Evolutionary conservation across 2,888 invertebrate genomes (phyloP).

Genomic region (Euplexia lucipara): DNA sequence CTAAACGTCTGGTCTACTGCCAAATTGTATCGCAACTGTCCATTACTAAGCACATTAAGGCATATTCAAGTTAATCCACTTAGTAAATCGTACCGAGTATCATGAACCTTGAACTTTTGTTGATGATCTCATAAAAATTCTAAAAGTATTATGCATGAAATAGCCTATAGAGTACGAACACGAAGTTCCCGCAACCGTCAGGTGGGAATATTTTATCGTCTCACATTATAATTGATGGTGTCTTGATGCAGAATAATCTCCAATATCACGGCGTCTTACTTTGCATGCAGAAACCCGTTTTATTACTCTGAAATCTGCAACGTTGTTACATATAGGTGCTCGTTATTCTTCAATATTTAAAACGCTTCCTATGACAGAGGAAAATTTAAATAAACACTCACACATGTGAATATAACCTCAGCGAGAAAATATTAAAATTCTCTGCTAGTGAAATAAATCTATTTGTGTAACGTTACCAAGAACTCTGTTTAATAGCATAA

Average conservation of each 20-base stretch:
- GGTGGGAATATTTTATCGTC: slow-evolving; percentile 69
- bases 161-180: slow-evolving; percentile 50
- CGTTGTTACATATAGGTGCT: neutral
- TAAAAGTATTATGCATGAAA: slow-evolving; percentile 58
- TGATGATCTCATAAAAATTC: slow-evolving; percentile 63
- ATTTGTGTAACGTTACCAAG: slow-evolving; percentile 58
- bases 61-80: slow-evolving; percentile 57
- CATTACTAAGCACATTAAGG: slow-evolving; percentile 61
- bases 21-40: slow-evolving; percentile 66
- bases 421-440: neutral
- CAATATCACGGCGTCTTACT: slow-evolving; percentile 82
- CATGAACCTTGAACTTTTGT: slow-evolving; percentile 63
- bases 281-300: slow-evolving; percentile 59
- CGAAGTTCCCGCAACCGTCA: slow-evolving; percentile 64
- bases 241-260: slow-evolving; percentile 78
- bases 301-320: slow-evolving; percentile 31
- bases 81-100: slow-evolving; percentile 55
- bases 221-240: slow-evolving; percentile 77
- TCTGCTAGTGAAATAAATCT: slow-evolving; percentile 39
- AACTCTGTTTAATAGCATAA: slow-evolving; percentile 54
- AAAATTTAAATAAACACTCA: neutral
- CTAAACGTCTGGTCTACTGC: slow-evolving; percentile 66
- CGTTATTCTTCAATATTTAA: neutral
- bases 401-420: neutral
- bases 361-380: neutral